Conservation (phyloP, 2,797 vertebrate species). For the Gallinago nigripennis region DNA sequence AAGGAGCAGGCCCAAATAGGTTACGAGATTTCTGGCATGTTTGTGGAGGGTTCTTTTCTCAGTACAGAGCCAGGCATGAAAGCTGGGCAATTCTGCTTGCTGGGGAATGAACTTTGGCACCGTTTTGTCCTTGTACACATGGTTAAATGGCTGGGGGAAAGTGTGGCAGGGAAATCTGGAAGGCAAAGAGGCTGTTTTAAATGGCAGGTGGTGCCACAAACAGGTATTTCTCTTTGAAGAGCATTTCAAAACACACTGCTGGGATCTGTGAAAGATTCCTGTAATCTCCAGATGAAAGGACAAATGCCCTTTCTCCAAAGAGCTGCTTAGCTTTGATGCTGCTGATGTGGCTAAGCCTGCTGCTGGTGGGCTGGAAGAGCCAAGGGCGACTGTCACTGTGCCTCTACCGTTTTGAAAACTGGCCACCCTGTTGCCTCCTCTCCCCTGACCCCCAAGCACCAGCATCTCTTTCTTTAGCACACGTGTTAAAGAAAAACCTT, state of each 20-base stretch:
- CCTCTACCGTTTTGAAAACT: background rate
- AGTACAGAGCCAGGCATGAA: background rate
- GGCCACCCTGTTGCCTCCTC: background rate
- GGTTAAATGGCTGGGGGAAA: background rate
- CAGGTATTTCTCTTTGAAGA: constrained; percentile 33
- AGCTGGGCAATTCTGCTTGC: background rate
- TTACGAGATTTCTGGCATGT: background rate
- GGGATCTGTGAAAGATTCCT: constrained; percentile 1
- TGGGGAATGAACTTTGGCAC: background rate
- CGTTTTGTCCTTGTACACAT: background rate
- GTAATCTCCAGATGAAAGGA: constrained; percentile 57
- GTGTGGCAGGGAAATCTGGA: background rate
- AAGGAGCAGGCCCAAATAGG: background rate
- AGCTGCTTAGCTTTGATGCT: constrained; percentile 29
- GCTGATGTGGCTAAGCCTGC: constrained; percentile 36
- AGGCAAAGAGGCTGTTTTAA: background rate
- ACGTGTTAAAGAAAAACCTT: background rate
- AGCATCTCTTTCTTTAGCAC: background rate
- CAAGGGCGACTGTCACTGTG: background rate
- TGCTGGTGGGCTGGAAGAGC: constrained; percentile 31
- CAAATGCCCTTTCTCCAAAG: constrained; percentile 37
- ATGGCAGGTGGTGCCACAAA: constrained; percentile 3
- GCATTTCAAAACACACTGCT: constrained; percentile 6
- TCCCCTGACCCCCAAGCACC: background rate
- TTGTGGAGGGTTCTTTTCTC: background rate